A percentile compares a stretch with the other conserved stretches of the same genome.
These are phyloP conservation scores for Xanthorhoe designata DNA, from an alignment of 2,888 invertebrate genomes.

Conservation along the genomic window DNA sequence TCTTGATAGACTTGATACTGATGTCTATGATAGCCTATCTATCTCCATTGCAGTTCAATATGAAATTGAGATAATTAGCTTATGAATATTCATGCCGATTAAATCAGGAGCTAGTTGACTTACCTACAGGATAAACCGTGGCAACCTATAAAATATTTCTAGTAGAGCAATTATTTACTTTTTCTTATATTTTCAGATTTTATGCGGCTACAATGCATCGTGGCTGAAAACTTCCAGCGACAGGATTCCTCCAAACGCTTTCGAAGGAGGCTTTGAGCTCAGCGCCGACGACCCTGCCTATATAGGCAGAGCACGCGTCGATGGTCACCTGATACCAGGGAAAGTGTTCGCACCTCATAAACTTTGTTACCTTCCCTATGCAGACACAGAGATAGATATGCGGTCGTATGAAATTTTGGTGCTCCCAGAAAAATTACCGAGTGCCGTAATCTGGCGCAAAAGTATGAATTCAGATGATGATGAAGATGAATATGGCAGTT, in stretches of 20 bases:
- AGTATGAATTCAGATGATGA: background rate
- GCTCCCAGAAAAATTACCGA: background rate
- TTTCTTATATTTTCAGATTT: background rate
- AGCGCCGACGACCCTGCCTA: background rate
- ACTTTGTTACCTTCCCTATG: slow-evolving; percentile 1
- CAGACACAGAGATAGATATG: background rate
- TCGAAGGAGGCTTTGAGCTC: background rate
- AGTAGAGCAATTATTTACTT: background rate
- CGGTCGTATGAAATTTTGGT: background rate
- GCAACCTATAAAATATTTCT: too few species aligned
- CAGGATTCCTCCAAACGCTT: background rate
- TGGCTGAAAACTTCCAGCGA: background rate
- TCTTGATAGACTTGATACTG: too few species aligned
- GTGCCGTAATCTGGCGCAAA: background rate
- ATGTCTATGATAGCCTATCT: too few species aligned
- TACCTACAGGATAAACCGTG: too few species aligned
- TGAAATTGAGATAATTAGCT: too few species aligned
- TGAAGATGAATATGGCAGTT: too few species aligned
- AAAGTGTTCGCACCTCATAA: background rate
- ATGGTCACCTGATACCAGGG: background rate
- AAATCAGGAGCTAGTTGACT: too few species aligned
- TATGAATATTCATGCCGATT: too few species aligned
- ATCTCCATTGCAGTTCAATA: background rate
- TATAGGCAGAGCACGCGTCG: background rate
- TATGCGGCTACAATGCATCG: slow-evolving; percentile 1